phyloP scores from a whole-genome alignment of 2,888 invertebrate genomes.

The Latrodectus hesperus region DNA sequence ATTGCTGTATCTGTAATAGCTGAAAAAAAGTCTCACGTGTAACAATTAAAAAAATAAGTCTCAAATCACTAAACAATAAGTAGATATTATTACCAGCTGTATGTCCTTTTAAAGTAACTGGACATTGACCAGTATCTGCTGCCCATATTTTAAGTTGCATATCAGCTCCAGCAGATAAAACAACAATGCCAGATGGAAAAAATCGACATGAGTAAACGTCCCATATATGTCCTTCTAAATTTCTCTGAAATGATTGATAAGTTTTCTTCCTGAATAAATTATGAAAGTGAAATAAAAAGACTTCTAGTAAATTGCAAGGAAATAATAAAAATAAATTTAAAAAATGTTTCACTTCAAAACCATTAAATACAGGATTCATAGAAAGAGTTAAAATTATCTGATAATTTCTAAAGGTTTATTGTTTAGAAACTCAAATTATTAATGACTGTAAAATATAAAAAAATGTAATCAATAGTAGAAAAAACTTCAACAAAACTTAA shows the following conservation, averaged over 20 bases:
- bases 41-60: not conserved
- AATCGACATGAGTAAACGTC: constrained; percentile 82
- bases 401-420: no score
- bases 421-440: no score
- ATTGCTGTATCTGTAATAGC: constrained; percentile 80
- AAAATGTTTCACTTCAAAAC: no score
- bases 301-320: no score
- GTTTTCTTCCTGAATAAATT: no score
- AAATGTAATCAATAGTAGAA: no score
- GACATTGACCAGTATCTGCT: constrained; percentile 81
- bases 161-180: constrained; percentile 82
- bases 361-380: no score
- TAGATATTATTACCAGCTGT: constrained; percentile 75
- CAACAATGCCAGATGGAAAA: constrained; percentile 83
- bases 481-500: no score
- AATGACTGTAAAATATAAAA: no score
- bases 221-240: constrained; percentile 81
- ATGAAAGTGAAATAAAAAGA: no score
- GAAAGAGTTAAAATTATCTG: no score
- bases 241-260: constrained; percentile 36
- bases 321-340: no score
- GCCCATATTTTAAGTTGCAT: constrained; percentile 83
- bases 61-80: constrained; percentile 69
- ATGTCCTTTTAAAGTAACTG: constrained; percentile 82
- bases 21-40: constrained; percentile 70